Evolutionary conservation across 2,113 vertebrate genomes (phyloP), one percentile per base, ranked within the genome.

Genomic region (Pseudorhombus dupliciocellatus): DNA sequence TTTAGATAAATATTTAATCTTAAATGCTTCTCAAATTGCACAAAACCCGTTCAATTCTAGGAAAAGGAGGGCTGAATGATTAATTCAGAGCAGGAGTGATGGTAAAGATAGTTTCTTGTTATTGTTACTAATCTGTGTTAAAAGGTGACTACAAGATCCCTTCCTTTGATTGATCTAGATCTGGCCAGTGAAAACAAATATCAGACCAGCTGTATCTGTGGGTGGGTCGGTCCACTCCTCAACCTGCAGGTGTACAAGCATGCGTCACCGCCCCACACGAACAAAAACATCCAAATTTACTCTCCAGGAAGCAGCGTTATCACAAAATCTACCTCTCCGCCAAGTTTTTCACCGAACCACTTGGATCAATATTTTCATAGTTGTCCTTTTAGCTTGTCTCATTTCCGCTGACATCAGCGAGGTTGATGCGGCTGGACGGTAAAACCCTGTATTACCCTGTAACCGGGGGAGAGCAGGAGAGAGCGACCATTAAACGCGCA

Each of bases 301-400:
- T 46, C 28, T 65, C 26, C 52, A 48, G 52, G 58, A 73, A 67
- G 53, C 52, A 63, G 25, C 15, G 4, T 40, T 77, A 71, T 83
- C 70, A 40, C 30, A 46, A 62, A 60, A 56, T 83, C 6, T 24
- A 42, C 46, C 26, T 69, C 75, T 14, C 30, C 16, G 52, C 54
- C 9, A 12, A 52, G 66, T 44, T 62, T 53, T 4, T 20, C 34
- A 51, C n/a, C 31, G 50, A 75, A 70, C 63, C 87, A 81, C 63
- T 75, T 74, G 68, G 52, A 78, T 84, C 79, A 86, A 78, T 73
- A 73, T 85, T 84, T 77, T 84, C 54, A 58, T 69, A 68, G 60
- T 74, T 73, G 67, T 76, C 7, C 72, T 84, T 84, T 65, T 63
- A 62, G 70, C 50, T 75, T 69, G 66, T 66, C 54, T 81, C 25